Percentiles rank a stretch among this genome's conserved stretches.
Evolutionary conservation across 2,113 vertebrate genomes (phyloP).

Genomic region (Indicator maculatus): DNA sequence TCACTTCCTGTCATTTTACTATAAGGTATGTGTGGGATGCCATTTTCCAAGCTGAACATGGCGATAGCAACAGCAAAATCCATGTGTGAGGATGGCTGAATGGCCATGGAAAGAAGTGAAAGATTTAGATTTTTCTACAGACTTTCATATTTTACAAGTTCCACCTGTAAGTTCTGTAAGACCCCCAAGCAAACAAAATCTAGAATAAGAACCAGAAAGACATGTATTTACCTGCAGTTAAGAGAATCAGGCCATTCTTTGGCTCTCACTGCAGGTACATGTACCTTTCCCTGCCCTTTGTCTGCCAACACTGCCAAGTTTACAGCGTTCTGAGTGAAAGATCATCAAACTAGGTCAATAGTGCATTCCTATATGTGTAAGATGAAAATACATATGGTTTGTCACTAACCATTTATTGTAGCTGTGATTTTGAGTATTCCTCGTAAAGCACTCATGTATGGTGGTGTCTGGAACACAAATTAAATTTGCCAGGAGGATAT

Average conservation of each 20-base stretch:
- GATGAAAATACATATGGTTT: neutral
- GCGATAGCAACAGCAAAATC: neutral
- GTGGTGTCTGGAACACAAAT: neutral
- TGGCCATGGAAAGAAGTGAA: neutral
- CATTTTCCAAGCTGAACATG: neutral
- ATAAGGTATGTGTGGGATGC: neutral
- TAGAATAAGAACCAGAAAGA: neutral
- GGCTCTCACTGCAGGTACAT: neutral
- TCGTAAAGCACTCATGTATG: fast-evolving
- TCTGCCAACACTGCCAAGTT: neutral
- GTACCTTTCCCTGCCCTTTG: neutral
- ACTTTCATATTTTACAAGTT: neutral
- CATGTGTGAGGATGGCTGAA: neutral
- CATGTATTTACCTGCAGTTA: neutral
- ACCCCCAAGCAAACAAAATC: neutral
- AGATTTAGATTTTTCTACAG: neutral
- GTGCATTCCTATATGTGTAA: neutral
- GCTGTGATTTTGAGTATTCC: neutral
- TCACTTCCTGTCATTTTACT: neutral
- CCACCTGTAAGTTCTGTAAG: neutral
- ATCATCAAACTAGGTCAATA: neutral
- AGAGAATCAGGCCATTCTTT: neutral
- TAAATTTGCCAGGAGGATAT: neutral
- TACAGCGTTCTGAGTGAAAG: neutral
- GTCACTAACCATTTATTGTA: neutral